phyloP scores from a whole-genome alignment of 2,888 invertebrate genomes.

The Tetranychus truncatus region DNA sequence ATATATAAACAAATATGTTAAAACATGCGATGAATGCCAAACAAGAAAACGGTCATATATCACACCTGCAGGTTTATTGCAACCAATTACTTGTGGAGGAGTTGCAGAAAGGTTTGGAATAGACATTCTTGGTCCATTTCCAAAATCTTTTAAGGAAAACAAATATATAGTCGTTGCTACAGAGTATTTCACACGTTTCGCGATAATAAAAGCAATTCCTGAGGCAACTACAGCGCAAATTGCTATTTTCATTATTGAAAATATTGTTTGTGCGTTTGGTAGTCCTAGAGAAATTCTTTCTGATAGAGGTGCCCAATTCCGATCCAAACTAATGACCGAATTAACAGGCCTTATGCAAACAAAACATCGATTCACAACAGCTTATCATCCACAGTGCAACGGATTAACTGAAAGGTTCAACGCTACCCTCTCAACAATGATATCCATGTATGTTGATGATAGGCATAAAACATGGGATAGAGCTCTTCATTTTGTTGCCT shows the following conservation, averaged over 20 bases:
- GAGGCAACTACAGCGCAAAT: constrained; percentile 22
- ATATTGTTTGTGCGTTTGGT: constrained; percentile 24
- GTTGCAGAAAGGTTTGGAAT: constrained; percentile 18
- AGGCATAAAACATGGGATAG: constrained; percentile 26
- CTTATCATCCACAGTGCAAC: constrained; percentile 25
- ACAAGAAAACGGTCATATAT: constrained; percentile 13
- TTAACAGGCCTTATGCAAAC: not conserved
- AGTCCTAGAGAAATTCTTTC: constrained; percentile 22
- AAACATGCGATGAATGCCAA: constrained; percentile 12
- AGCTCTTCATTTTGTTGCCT: constrained; percentile 19
- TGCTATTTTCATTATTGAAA: constrained; percentile 21
- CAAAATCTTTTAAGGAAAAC: constrained; percentile 20
- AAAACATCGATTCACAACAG: constrained; percentile 22
- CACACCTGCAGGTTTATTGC: constrained; percentile 9
- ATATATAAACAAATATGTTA: constrained; percentile 16
- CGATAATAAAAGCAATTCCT: constrained; percentile 20
- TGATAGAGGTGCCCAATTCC: constrained; percentile 21
- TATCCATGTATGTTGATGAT: constrained; percentile 22
- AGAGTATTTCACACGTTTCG: constrained; percentile 24
- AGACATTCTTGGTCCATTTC: constrained; percentile 23
- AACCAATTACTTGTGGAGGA: constrained; percentile 13
- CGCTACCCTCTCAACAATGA: constrained; percentile 23
- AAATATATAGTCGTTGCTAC: constrained; percentile 23
- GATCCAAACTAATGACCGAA: not conserved
- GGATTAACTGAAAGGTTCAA: constrained; percentile 23